Conservation (phyloP, 2,797 vertebrate species). For the Mormyrus hasselquistii region DNA sequence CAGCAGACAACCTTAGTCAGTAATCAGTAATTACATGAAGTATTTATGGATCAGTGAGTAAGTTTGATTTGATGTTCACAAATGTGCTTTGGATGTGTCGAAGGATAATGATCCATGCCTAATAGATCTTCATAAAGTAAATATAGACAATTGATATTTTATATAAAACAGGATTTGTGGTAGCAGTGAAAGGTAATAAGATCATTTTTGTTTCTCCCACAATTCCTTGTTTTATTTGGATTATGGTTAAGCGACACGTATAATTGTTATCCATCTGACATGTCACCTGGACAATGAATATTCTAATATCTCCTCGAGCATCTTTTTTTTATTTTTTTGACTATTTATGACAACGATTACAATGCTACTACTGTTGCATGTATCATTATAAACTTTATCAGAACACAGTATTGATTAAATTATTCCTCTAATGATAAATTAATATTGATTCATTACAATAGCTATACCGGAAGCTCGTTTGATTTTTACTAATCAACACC, state of each 20-base stretch:
- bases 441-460: background rate
- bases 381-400: background rate
- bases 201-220: background rate
- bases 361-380: background rate
- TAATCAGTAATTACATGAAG: background rate
- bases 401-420: background rate
- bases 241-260: background rate
- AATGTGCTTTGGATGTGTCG: background rate
- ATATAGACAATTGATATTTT: background rate
- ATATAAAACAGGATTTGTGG: background rate
- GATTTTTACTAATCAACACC: background rate
- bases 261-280: background rate
- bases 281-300: background rate
- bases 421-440: background rate
- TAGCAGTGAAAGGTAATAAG: background rate
- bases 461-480: background rate
- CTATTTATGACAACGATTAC: background rate
- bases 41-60: background rate
- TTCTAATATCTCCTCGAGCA: background rate
- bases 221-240: background rate
- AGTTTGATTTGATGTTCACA: background rate
- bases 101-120: background rate
- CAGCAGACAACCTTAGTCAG: background rate
- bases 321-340: background rate
- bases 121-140: background rate